Evolutionary conservation across 1,140 invertebrate species (phyloP), one percentile per base, ranked within the genome.

Genomic region (Ostrea denselamellosa): DNA sequence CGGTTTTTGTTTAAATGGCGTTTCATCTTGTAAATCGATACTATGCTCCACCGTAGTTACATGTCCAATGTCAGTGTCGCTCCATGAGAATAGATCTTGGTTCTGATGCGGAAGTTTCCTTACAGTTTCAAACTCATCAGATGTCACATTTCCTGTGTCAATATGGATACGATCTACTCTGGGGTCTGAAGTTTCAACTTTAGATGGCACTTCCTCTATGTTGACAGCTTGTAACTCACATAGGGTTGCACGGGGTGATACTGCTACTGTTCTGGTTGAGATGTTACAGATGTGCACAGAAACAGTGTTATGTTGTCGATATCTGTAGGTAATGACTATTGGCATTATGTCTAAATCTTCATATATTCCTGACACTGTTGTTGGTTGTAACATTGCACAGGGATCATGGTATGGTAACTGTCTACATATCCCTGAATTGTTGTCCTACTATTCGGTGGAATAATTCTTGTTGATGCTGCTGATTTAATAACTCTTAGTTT

Each of bases 141-240:
- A 2, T 22, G 77, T 34, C n/a, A 83, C n/a, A 19, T 51, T 83
- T 8, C 56, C 65, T 12, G 28, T 34, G 10, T n/a, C 14, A 9
- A 86, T n/a, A 9, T 77, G 71, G 9, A 86, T 81, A 8, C 44
- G 10, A 8, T 85, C 25, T 12, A 85, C 22, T 28, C 10, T 9
- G n/a, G 44, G n/a, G 8, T 71, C 68, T 10, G 4, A 22, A 71
- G 34, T 65, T 12, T 53, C 51, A 54, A 22, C 17, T 86, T 88
- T 8, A 71, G 14, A 7, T n/a, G 54, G 68, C 25, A 52, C 4
- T 51, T 88, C 22, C 22, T 54, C 34, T 34, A 88, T 71, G 2
- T 34, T 58, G 2, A 89, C 90, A 22, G 87, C 86, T 52, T 89
- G 87, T 44, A 89, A 34, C 77, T 90, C 87, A 86, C 88, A 89